Evolutionary conservation across 2,888 invertebrate genomes (phyloP).

Genomic region (Epinotia demarniana): DNA sequence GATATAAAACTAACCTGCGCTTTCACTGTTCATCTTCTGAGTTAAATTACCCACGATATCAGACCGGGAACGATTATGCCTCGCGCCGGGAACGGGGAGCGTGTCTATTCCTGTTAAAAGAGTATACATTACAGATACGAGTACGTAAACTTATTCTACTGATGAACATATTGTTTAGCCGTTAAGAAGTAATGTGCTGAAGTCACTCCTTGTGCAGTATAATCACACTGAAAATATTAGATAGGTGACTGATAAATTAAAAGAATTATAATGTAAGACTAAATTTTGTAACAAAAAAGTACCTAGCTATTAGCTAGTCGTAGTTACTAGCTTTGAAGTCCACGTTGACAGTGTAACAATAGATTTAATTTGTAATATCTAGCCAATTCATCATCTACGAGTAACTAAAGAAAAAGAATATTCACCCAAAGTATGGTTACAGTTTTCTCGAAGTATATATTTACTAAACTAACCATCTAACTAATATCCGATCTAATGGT

Average conservation of each 20-base stretch:
- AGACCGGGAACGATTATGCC: conserved; percentile 77
- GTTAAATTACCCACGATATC: conserved; percentile 78
- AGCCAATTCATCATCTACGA: neutral
- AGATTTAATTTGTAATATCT: neutral
- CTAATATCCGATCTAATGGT: neutral
- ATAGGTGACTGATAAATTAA: neutral
- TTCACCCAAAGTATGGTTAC: neutral
- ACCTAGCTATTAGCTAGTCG: too few species aligned
- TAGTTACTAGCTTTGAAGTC: neutral
- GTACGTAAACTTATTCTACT: neutral
- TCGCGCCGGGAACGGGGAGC: conserved; percentile 65
- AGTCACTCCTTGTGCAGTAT: conserved; percentile 1
- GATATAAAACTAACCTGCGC: conserved; percentile 62
- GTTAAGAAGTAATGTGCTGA: neutral
- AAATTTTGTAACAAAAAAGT: neutral
- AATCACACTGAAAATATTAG: neutral
- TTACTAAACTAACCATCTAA: neutral
- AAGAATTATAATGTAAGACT: neutral
- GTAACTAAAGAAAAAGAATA: neutral
- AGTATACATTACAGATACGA: conserved; percentile 45
- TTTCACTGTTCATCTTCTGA: conserved; percentile 74
- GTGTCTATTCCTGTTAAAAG: conserved; percentile 63
- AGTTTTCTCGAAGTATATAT: neutral
- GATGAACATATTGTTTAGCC: neutral
- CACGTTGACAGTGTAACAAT: neutral